Evolutionary conservation across 2,888 invertebrate genomes (phyloP), one percentile per base, ranked within the genome.

Genomic region (Litoditis marina): DNA sequence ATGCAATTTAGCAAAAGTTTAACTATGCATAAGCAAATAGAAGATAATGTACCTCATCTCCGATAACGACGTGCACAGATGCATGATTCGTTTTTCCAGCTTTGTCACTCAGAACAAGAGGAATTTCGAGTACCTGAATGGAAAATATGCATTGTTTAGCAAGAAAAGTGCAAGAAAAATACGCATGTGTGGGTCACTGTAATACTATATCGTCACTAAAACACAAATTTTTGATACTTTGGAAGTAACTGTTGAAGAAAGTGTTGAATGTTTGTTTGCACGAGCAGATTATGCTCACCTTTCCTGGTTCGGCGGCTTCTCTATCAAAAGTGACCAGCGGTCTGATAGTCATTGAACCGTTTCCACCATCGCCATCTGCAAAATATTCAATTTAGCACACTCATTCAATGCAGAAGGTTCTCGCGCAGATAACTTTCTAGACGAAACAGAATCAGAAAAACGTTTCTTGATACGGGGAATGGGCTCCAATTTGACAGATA

Each of bases 301-400:
- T 81, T 60, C 78, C 79, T 1, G 78, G 78, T 13, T 71, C 66
- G 22, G 72, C 63, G 7, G 69, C 73, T 58, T 81, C 81, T 11
- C 81, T 71, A 61, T 81, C 81, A 60, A 81, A 78, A 36, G 65
- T 62, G 42, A 69, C 88, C 36, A 93, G 87, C 0, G 95, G 94
- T 2, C 91, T 91, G n/a, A 98, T 91, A 56, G 92, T 91, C 53
- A 95, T 96, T 90, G 94, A 93, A 44, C 96, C 96, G 83, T 94
- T 94, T 52, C 94, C 94, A 82, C 94, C 94, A 54, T 94, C 94
- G 73, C 94, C 94, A 88, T 92, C 90, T 90, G 87, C 36, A 84
- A 63, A 25, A 53, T 4, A 11, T 46, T 1, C 19, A 46, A 19
- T 19, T 46, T 56, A 5, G n/a, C 13, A 42, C 39, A 44, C 27